phyloP scores from a whole-genome alignment of 2,113 vertebrate species.

The Ascaphus truei region DNA sequence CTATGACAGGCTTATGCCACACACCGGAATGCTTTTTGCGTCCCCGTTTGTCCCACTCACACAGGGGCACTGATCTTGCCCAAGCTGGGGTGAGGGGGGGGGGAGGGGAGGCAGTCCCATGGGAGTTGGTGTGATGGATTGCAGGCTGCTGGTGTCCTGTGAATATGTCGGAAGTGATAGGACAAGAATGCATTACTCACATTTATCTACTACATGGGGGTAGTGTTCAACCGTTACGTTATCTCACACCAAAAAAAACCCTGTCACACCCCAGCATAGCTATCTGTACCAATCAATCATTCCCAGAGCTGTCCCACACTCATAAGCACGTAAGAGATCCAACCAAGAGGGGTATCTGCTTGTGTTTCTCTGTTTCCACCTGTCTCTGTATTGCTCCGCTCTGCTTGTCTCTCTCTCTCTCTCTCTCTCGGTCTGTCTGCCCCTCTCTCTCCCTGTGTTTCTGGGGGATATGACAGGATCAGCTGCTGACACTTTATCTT shows the following conservation, averaged over 20 bases:
- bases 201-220: background rate
- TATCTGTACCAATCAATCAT: conserved; percentile 26
- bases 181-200: conserved; percentile 27
- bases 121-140: conserved; percentile 14
- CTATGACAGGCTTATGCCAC: conserved; percentile 10
- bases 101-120: background rate
- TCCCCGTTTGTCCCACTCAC: background rate
- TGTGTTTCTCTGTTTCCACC: background rate
- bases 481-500: conserved; percentile 34
- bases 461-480: conserved; percentile 19
- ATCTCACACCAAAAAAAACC: conserved; percentile 9
- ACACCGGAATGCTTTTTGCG: background rate
- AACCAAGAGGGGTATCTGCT: background rate
- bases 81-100: background rate
- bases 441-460: background rate
- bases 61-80: background rate
- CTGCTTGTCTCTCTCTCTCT: background rate
- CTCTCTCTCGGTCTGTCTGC: background rate
- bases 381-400: conserved; percentile 10
- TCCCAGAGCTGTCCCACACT: background rate
- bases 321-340: conserved; percentile 13
- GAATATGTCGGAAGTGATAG: conserved; percentile 33
- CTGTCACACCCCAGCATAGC: background rate
- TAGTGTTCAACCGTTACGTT: conserved; percentile 10
- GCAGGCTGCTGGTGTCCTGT: conserved; percentile 1